These are phyloP conservation scores for Ditula angustiorana DNA, from an alignment of 2,888 invertebrate genomes.

Conservation along the genomic window DNA sequence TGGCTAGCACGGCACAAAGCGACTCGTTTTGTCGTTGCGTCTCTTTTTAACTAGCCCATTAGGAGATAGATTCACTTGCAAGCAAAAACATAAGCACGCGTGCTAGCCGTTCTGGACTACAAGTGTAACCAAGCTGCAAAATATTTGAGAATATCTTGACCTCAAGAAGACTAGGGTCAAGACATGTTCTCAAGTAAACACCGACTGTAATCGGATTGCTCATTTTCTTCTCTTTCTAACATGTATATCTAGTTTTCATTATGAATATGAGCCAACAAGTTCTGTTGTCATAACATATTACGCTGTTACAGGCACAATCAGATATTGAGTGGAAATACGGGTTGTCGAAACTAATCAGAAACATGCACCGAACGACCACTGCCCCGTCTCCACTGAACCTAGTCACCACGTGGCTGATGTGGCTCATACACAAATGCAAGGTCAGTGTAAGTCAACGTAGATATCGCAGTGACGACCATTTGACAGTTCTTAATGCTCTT, in stretches of 20 bases:
- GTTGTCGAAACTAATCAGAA: conserved; percentile 98
- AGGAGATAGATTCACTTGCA: no score
- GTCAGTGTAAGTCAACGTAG: conserved; percentile 56
- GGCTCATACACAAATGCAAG: conserved; percentile 92
- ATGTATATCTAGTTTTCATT: not conserved
- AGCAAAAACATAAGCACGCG: no score
- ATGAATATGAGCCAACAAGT: not conserved
- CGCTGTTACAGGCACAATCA: conserved; percentile 94
- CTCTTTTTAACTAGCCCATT: no score
- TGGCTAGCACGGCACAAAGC: no score
- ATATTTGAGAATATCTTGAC: conserved; percentile 3
- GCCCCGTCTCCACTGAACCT: conserved; percentile 99
- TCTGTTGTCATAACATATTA: conserved; percentile 16
- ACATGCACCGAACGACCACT: conserved; percentile 99
- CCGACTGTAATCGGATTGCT: conserved; percentile 29
- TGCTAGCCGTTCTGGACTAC: no score
- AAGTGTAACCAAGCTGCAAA: not conserved
- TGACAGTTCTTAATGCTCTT: not conserved
- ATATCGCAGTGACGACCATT: not conserved
- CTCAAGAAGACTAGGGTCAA: conserved; percentile 1
- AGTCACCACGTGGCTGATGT: conserved; percentile 96
- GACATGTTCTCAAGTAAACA: conserved; percentile 13
- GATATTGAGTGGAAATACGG: conserved; percentile 99
- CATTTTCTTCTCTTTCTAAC: not conserved
- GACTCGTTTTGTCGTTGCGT: no score